These are phyloP conservation scores for Burhinus bistriatus DNA, from an alignment of 2,113 vertebrate genomes.

Conservation along the genomic window DNA sequence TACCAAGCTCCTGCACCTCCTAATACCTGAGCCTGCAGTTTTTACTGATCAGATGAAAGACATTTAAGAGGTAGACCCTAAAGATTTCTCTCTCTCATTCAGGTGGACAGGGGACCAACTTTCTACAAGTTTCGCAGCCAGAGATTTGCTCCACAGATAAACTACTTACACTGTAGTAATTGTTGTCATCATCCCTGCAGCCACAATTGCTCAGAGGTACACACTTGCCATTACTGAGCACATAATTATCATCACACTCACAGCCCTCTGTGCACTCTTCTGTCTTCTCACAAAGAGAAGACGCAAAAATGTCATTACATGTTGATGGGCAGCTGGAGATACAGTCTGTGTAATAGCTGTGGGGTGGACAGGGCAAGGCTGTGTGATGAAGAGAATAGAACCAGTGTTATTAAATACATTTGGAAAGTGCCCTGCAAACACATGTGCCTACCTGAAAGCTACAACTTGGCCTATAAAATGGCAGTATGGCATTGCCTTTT, in stretches of 20 bases:
- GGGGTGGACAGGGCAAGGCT: conserved; percentile 74
- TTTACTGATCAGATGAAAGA: background rate
- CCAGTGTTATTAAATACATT: background rate
- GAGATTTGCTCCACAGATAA: background rate
- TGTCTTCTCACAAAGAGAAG: conserved; percentile 68
- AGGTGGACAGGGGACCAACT: background rate
- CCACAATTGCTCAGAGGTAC: conserved; percentile 80
- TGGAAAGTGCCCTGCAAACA: background rate
- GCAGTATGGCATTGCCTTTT: background rate
- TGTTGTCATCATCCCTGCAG: conserved; percentile 77
- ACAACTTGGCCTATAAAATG: background rate
- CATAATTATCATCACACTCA: conserved; percentile 77
- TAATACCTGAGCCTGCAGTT: background rate
- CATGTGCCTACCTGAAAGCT: background rate
- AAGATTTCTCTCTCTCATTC: background rate
- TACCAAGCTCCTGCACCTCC: background rate
- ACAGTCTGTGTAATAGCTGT: conserved; percentile 78
- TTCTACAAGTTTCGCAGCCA: background rate
- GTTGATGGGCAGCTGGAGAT: conserved; percentile 78
- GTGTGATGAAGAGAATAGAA: conserved; percentile 1
- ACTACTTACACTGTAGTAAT: conserved; percentile 72
- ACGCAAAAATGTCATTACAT: conserved; percentile 75
- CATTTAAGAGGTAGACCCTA: background rate
- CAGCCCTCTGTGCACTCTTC: conserved; percentile 76
- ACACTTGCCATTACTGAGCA: conserved; percentile 71